Conservation (phyloP, 2,797 vertebrate genomes). For the Petrocephalus sullivani region DNA sequence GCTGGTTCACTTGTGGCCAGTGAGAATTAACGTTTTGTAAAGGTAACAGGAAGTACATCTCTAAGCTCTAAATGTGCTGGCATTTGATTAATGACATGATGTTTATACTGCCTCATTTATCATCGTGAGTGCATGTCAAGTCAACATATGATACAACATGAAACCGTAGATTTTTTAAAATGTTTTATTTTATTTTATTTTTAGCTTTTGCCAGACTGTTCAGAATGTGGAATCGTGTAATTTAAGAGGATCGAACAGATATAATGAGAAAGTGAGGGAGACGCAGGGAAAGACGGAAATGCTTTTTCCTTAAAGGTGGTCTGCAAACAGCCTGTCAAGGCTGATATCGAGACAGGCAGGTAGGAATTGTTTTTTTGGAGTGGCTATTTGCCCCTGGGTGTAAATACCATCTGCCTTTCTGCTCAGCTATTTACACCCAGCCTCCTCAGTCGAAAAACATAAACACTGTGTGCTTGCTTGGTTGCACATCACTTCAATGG, state of each 20-base stretch:
- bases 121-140: conserved; percentile 15
- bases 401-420: not conserved
- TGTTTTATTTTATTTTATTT: not conserved
- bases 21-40: not conserved
- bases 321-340: not conserved
- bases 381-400: not conserved
- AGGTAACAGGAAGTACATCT: not conserved
- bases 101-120: conserved; percentile 7
- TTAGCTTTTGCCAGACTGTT: not conserved
- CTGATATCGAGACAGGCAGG: not conserved
- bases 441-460: not conserved
- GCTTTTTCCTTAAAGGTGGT: not conserved
- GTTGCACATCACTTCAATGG: not conserved
- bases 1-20: not conserved
- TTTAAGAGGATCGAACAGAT: not conserved
- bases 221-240: not conserved
- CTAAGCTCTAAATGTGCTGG: not conserved
- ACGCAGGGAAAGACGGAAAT: not conserved
- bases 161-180: too few species aligned
- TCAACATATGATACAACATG: not conserved
- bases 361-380: not conserved
- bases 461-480: not conserved
- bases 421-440: not conserved
- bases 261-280: not conserved
- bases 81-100: conserved; percentile 2